A percentile compares a stretch with the other conserved stretches of the same genome.
Evolutionary conservation across 2,797 vertebrate species (phyloP).

Genomic region (Urosaurus nigricauda): DNA sequence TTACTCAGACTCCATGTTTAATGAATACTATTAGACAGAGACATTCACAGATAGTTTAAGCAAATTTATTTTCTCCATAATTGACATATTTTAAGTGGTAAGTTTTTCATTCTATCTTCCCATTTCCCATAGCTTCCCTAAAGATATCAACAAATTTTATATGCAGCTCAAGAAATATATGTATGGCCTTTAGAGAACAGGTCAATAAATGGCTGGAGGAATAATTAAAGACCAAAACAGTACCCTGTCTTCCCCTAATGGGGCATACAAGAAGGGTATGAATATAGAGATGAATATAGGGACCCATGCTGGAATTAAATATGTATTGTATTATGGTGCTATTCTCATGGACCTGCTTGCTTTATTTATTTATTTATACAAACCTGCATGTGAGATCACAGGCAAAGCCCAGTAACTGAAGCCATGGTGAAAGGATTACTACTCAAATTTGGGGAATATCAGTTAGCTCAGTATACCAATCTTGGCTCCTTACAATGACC

Average conservation of each 20-base stretch:
- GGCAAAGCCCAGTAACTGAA: background rate
- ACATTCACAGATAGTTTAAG: constrained; percentile 56
- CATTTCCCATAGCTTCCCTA: constrained; percentile 64
- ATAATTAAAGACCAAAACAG: constrained; percentile 70
- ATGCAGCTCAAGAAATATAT: constrained; percentile 70
- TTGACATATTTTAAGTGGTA: constrained; percentile 62
- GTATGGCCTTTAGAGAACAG: constrained; percentile 74
- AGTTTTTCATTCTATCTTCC: constrained; percentile 67
- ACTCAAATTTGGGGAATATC: no score
- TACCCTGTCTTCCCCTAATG: constrained; percentile 72
- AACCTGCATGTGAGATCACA: background rate
- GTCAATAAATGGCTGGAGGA: constrained; percentile 73
- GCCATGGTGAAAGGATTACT: no score
- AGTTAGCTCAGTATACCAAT: no score
- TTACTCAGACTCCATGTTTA: constrained; percentile 56
- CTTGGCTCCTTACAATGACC: no score
- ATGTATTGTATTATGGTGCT: constrained; percentile 61
- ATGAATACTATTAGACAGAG: constrained; percentile 56
- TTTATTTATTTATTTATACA: background rate
- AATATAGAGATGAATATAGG: constrained; percentile 67
- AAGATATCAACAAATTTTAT: constrained; percentile 73
- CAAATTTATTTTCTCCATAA: constrained; percentile 34
- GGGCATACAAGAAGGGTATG: constrained; percentile 68
- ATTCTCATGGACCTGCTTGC: constrained; percentile 39
- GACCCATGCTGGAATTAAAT: constrained; percentile 63